Conservation (phyloP, 2,888 invertebrate genomes). For the Drosophila neutralis region DNA sequence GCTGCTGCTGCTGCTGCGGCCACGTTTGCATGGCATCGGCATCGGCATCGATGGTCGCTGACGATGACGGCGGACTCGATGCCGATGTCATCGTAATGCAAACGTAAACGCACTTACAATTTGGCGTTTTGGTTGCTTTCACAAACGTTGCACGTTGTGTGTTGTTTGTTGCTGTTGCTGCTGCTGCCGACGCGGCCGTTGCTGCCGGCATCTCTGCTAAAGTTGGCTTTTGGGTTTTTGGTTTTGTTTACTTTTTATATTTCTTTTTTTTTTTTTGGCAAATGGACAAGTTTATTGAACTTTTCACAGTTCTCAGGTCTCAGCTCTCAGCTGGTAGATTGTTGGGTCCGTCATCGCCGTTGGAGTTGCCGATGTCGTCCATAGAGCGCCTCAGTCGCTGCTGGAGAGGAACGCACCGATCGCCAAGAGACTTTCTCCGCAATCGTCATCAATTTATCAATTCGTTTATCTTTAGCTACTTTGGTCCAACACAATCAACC, state of each 20-base stretch:
- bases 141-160: constrained; percentile 70
- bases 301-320: constrained; percentile 64
- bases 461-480: constrained; percentile 49
- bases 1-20: constrained; percentile 41
- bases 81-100: constrained; percentile 65
- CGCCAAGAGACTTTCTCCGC: constrained; percentile 79
- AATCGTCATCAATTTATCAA: constrained; percentile 71
- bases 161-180: constrained; percentile 14
- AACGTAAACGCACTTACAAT: constrained; percentile 68
- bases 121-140: constrained; percentile 69
- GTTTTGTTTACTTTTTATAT: constrained; percentile 45
- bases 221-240: constrained; percentile 56
- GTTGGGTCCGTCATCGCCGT: constrained; percentile 40
- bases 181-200: constrained; percentile 39
- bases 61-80: constrained; percentile 29
- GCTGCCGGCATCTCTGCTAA: constrained; percentile 47
- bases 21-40: constrained; percentile 50
- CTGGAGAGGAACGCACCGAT: constrained; percentile 39
- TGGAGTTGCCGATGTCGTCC: constrained; percentile 38
- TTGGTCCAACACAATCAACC: constrained; percentile 28
- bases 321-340: constrained; percentile 59
- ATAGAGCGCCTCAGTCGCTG: constrained; percentile 36
- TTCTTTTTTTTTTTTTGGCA: constrained; percentile 72
- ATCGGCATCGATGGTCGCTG: constrained; percentile 10
- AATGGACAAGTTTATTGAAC: constrained; percentile 82